These are phyloP conservation scores for Streptopelia turtur DNA, from an alignment of 2,797 vertebrate genomes.

Conservation along the genomic window DNA sequence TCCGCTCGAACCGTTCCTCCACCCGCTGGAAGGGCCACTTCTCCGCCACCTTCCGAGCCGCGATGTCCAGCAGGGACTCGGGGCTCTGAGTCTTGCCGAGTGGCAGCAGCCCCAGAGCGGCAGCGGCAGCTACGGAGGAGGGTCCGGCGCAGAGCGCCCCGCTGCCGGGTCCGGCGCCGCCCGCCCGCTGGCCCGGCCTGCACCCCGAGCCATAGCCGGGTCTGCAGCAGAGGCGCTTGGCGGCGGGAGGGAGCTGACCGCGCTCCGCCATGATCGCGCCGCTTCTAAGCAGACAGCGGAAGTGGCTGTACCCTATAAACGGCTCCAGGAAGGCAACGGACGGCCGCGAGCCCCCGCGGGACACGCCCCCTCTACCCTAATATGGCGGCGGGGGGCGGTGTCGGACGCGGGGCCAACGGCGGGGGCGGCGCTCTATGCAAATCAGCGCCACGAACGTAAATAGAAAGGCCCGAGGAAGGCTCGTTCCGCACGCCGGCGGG, in stretches of 20 bases:
- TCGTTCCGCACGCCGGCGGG: not conserved
- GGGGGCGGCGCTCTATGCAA: constrained; percentile 53
- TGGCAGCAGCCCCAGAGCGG: constrained; percentile 81
- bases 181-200: constrained; percentile 86
- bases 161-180: constrained; percentile 63
- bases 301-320: constrained; percentile 92
- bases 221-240: constrained; percentile 96
- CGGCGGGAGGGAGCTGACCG: constrained; percentile 91
- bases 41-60: constrained; percentile 92
- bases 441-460: constrained; percentile 71
- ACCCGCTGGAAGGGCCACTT: constrained; percentile 97
- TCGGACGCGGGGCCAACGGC: rapidly evolving
- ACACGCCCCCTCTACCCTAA: constrained; percentile 53
- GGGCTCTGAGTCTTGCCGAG: constrained; percentile 87
- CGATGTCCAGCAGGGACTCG: constrained; percentile 92
- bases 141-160: constrained; percentile 67
- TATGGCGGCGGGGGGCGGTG: constrained; percentile 48
- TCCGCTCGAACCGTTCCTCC: constrained; percentile 95
- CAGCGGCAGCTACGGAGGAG: constrained; percentile 48
- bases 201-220: constrained; percentile 86
- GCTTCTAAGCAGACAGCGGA: constrained; percentile 92
- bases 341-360: constrained; percentile 32
- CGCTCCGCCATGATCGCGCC: constrained; percentile 98
- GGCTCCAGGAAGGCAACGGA: constrained; percentile 75
- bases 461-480: constrained; percentile 40